Percentiles rank a stretch among this genome's conserved stretches.
These are phyloP conservation scores for Arnoldichthys spilopterus DNA, from an alignment of 2,797 vertebrate genomes.

Conservation along the genomic window DNA sequence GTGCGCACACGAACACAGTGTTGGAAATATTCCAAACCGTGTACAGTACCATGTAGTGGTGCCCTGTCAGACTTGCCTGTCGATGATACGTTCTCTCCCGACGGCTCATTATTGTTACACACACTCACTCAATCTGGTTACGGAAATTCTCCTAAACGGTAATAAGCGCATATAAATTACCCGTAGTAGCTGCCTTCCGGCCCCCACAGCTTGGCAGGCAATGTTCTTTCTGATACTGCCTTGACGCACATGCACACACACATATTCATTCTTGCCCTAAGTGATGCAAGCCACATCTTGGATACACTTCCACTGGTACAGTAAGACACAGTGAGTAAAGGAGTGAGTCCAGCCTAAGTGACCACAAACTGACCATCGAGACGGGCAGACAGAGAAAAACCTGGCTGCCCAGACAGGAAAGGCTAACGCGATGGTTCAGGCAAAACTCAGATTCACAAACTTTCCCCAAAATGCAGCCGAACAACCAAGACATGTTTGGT, in stretches of 20 bases:
- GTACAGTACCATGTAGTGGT: slow-evolving; percentile 22
- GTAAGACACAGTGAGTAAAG: slow-evolving; percentile 50
- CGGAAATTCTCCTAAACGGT: slow-evolving; percentile 40
- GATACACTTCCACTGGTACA: slow-evolving; percentile 43
- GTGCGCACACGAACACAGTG: slow-evolving; percentile 21
- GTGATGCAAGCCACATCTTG: slow-evolving; percentile 45
- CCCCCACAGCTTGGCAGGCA: slow-evolving; percentile 58
- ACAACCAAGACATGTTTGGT: neutral
- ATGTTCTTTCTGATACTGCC: slow-evolving; percentile 67
- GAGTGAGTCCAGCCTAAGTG: slow-evolving; percentile 1
- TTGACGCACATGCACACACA: slow-evolving; percentile 50
- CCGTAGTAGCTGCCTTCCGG: slow-evolving; percentile 68
- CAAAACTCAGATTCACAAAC: neutral
- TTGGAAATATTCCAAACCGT: slow-evolving; percentile 19
- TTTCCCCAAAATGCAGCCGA: neutral
- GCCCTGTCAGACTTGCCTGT: slow-evolving; percentile 29
- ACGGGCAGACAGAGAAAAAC: neutral
- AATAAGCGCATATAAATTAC: slow-evolving; percentile 67
- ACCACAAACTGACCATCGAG: neutral
- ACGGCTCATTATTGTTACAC: slow-evolving; percentile 27
- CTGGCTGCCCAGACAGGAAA: neutral
- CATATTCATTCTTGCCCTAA: slow-evolving; percentile 20
- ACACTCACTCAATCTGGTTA: slow-evolving; percentile 43
- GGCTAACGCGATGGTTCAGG: neutral
- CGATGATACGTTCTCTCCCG: slow-evolving; percentile 38